Percentiles rank a stretch among this genome's conserved stretches.
Conservation (phyloP, 2,888 invertebrate species). For the Andricus curvator region DNA sequence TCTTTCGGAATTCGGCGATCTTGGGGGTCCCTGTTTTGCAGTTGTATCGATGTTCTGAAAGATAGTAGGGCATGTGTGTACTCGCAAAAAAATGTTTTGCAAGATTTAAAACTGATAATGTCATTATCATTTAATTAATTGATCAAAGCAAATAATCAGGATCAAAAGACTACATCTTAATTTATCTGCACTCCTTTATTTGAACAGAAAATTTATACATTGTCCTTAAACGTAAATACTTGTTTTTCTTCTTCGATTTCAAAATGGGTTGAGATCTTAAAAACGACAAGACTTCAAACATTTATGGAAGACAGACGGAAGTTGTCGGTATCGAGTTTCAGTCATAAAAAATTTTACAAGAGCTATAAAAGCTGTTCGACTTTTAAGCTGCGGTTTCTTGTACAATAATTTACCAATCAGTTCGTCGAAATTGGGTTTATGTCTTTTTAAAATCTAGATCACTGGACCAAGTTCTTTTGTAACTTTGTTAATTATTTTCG, state of each 20-base stretch:
- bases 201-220: background rate
- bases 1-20: conserved; percentile 24
- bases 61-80: background rate
- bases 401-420: conserved; percentile 31
- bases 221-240: background rate
- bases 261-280: conserved; percentile 20
- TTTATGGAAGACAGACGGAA: conserved; percentile 30
- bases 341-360: conserved; percentile 24
- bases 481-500: background rate
- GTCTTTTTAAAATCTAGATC: conserved; percentile 24
- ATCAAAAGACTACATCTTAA: background rate
- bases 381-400: conserved; percentile 19
- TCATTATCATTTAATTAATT: conserved; percentile 17
- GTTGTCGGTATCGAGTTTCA: conserved; percentile 22
- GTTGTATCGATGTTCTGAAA: background rate
- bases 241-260: background rate
- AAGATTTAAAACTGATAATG: background rate
- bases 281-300: conserved; percentile 8
- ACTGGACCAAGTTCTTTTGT: background rate
- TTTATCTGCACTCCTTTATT: background rate
- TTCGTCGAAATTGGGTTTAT: conserved; percentile 19
- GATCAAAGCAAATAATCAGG: background rate
- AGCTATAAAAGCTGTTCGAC: conserved; percentile 28
- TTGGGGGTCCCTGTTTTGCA: conserved; percentile 26
- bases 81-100: background rate